These are phyloP conservation scores for Allolobophora icterica DNA, from an alignment of 2,888 invertebrate genomes.

Conservation along the genomic window DNA sequence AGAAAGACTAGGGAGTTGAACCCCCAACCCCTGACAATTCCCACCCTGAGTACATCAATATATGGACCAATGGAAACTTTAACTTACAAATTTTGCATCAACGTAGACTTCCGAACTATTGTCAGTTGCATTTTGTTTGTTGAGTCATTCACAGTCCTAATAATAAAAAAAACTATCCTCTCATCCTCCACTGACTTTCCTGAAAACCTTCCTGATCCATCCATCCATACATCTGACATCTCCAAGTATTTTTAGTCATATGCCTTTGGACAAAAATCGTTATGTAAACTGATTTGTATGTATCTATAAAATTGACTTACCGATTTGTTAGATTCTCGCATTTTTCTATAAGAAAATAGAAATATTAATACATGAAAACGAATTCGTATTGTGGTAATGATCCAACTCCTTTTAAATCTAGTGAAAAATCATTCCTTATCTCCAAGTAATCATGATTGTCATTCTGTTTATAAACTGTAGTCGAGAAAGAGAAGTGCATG, in stretches of 20 bases:
- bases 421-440: neutral
- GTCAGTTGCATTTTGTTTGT: neutral
- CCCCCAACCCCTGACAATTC: too few species aligned
- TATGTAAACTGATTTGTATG: neutral
- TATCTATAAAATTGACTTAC: neutral
- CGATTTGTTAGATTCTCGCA: neutral
- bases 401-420: neutral
- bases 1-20: too few species aligned
- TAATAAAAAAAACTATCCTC: neutral
- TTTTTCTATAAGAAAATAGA: neutral
- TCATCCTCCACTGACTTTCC: neutral
- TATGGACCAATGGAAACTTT: neutral
- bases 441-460: neutral
- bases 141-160: neutral
- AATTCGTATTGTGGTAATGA: neutral
- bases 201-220: neutral
- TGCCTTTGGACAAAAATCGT: too few species aligned
- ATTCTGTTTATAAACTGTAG: neutral
- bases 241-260: neutral
- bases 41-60: too few species aligned
- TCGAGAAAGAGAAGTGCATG: too few species aligned
- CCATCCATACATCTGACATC: too few species aligned
- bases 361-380: neutral
- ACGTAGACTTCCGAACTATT: neutral
- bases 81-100: neutral